Conservation (phyloP, 2,888 invertebrate species). For the Andrena trimmerana region DNA sequence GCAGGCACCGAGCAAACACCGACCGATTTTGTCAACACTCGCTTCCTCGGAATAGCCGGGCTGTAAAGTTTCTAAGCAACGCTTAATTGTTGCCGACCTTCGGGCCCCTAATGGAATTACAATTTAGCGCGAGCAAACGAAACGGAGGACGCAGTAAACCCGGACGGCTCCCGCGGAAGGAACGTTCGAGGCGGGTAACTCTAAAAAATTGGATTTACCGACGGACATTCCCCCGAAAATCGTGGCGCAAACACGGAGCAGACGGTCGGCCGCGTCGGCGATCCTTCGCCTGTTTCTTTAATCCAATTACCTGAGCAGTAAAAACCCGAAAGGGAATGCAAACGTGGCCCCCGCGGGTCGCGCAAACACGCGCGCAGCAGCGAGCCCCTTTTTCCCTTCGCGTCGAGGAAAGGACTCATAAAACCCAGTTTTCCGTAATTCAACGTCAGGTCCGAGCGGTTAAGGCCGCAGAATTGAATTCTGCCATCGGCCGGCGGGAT, state of each 20-base stretch:
- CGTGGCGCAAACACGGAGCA: constrained; percentile 36
- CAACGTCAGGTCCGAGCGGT: neutral
- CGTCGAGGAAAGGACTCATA: constrained; percentile 46
- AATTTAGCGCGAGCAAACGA: constrained; percentile 17
- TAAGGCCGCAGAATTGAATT: constrained; percentile 67
- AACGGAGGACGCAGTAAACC: constrained; percentile 19
- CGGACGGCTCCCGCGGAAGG: neutral
- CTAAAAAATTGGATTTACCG: constrained; percentile 55
- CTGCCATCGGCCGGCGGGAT: constrained; percentile 65
- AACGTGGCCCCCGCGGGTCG: neutral
- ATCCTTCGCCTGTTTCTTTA: constrained; percentile 41
- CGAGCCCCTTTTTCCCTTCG: constrained; percentile 23
- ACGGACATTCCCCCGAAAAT: constrained; percentile 26
- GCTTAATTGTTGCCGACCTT: constrained; percentile 12
- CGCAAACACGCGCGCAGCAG: neutral
- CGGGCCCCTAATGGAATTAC: constrained; percentile 23
- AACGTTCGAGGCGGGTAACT: neutral
- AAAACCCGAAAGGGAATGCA: constrained; percentile 25
- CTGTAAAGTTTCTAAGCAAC: constrained; percentile 17
- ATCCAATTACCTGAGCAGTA: constrained; percentile 63
- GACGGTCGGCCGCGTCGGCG: neutral
- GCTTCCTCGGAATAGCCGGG: neutral
- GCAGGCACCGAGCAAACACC: neutral
- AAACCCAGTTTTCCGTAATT: constrained; percentile 69
- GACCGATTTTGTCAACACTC: neutral